These are phyloP conservation scores for Trypoxylus dichotomus DNA, from an alignment of 1,140 invertebrate genomes.

Conservation along the genomic window DNA sequence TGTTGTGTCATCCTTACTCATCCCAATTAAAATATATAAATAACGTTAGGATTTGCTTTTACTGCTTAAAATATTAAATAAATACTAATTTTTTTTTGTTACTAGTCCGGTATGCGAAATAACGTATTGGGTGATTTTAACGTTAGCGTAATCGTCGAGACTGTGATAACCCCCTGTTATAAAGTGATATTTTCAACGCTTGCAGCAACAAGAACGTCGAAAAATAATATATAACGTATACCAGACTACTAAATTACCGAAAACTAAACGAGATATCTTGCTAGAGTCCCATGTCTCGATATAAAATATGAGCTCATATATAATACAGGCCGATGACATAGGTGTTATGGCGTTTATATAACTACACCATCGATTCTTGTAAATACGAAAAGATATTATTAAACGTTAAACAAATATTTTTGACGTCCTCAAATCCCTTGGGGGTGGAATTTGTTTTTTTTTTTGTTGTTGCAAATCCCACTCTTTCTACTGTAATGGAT, in stretches of 20 bases:
- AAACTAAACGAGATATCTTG: conserved; percentile 11
- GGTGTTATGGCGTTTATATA: neutral
- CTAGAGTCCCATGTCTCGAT: conserved; percentile 23
- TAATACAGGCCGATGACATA: neutral
- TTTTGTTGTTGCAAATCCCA: neutral
- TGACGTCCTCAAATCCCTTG: too few relatives aligned
- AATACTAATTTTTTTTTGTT: too few relatives aligned
- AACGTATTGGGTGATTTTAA: too few relatives aligned
- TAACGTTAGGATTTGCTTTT: too few relatives aligned
- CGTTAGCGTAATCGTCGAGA: too few relatives aligned
- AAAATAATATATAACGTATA: neutral
- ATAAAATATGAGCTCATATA: conserved; percentile 25
- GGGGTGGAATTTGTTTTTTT: neutral
- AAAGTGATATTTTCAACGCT: too few relatives aligned
- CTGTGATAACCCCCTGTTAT: too few relatives aligned
- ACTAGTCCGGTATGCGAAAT: too few relatives aligned
- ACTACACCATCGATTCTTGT: neutral
- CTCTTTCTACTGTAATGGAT: neutral
- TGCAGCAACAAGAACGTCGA: neutral
- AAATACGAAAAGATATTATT: neutral
- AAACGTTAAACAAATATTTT: too few relatives aligned
- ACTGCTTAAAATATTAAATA: too few relatives aligned
- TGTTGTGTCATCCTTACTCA: too few relatives aligned
- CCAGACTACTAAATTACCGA: neutral
- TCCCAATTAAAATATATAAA: too few relatives aligned